Evolutionary conservation across 2,113 vertebrate genomes (phyloP), one percentile per base, ranked within the genome.

Genomic region (Anarrhichthys ocellatus): DNA sequence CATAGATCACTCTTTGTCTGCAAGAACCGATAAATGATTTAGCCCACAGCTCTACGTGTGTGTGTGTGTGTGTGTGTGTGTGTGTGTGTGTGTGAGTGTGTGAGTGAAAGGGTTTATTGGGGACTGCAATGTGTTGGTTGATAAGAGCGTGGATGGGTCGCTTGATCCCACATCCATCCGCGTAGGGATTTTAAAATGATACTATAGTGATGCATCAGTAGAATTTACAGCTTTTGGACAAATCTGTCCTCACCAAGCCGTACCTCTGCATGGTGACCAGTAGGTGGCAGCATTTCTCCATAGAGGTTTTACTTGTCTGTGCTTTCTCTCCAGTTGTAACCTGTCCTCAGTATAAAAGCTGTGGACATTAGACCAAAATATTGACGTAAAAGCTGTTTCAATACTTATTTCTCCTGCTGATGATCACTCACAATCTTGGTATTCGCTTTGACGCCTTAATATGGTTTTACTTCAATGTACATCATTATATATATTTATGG

Each of bases 231-330:
- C 40, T 34, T 32, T n/a, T 7, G 1, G 9, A 13, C 44, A 20
- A 36, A 17, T 22, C 10, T 8, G 27, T 18, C 11, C 36, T 59
- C 36, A 59, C 15, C 18, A 7, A 58, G 10, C 48, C 85, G 79
- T 44, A 81, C 40, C 18, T 58, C 11, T 68, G 22, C 9, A 22
- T 1, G 13, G 1, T 20, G 40, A 17, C 46, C 94, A 80, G 7
- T 73, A 92, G 92, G 80, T 90, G 91, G 89, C 82, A 91, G 86
- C 91, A 89, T 89, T 74, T 38, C 13, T 64, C 32, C 24, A 52
- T 8, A 63, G 24, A 74, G 46, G 15, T 22, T 63, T 5, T 32
- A 0, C 5, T 32, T 11, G 3, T 46, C 10, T 46, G 1, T 42
- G 32, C 7, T 29, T 14, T 64, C 10, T 22, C n/a, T 54, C 15